Evolutionary conservation across 2,797 vertebrate genomes (phyloP), one percentile per base, ranked within the genome.

Genomic region (Echeneis naucrates): DNA sequence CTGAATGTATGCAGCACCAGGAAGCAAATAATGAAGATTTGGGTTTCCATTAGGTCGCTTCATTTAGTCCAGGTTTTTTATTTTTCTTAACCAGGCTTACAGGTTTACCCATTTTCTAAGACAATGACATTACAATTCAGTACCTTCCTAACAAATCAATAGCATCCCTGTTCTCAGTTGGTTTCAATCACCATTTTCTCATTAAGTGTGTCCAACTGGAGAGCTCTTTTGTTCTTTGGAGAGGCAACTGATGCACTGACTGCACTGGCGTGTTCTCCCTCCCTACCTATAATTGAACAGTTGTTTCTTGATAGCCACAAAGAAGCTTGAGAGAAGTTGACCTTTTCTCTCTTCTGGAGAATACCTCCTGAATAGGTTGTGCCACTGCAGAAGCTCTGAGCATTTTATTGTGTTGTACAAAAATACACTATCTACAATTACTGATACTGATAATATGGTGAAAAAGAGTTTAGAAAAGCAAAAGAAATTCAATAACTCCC

Each of bases 141-240:
- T 55, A 76, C 42, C 53, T 58, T 44, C 50, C 21, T 17, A 61
- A 72, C 68, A 82, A 84, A 89, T 87, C 84, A 80, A 87, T 80
- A 82, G 40, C 53, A 62, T 70, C 81, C 56, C 45, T 30, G 27
- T 48, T 75, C 63, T 75, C 63, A 55, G 66, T 55, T 85, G 66
- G 83, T 85, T 88, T 84, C 52, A 81, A 78, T 86, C 61, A 70
- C 17, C n/a, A 6, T 42, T 80, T 74, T 72, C 72, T 81, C 55
- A 84, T 89, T 78, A 85, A 67, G 72, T 12, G 7, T 5, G 19
- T 65, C 63, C 62, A 78, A 77, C 58, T 45, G 33, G 60, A 73
- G 68, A 64, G 35, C 16, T 21, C 35, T 40, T 47, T 24, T 16
- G 19, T 53, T 53, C 35, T 57, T 32, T 11, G 17, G 3, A 68